Evolutionary conservation across 2,888 invertebrate genomes (phyloP).

Genomic region (Polyommatus icarus): DNA sequence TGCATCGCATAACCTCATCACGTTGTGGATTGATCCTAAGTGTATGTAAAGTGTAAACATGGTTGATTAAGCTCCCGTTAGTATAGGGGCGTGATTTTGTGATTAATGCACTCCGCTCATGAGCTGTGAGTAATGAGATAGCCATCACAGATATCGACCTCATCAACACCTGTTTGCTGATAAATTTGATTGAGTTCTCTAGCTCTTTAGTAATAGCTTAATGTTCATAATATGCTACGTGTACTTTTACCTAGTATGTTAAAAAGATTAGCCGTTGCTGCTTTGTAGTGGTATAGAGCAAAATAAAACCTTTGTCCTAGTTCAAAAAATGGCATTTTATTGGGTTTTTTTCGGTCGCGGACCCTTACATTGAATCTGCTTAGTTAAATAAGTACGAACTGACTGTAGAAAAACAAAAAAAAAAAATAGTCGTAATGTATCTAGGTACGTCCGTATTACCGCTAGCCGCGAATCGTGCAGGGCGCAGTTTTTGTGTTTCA

Average conservation of each 20-base stretch:
- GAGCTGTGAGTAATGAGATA: background rate
- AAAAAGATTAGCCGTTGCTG: too few species aligned
- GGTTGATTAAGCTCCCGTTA: constrained; percentile 1
- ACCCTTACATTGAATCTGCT: too few species aligned
- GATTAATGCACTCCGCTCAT: background rate
- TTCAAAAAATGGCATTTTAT: too few species aligned
- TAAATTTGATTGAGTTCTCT: background rate
- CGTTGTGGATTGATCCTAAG: too few species aligned
- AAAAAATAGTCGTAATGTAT: background rate
- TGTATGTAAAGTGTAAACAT: background rate
- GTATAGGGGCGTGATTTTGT: background rate
- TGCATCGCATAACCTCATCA: too few species aligned
- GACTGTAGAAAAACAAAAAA: background rate
- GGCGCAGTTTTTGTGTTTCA: constrained; percentile 23
- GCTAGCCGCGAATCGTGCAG: constrained; percentile 13
- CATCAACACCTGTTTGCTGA: constrained; percentile 18
- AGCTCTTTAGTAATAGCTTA: too few species aligned
- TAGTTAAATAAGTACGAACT: background rate
- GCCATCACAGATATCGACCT: background rate
- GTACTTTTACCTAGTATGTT: background rate
- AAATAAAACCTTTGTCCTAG: too few species aligned
- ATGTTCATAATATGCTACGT: background rate
- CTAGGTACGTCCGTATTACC: background rate
- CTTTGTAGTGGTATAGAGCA: too few species aligned
- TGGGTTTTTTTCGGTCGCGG: background rate